Base-by-base conservation (phyloP, 2,888 invertebrate species). In the Blastobasis lacticolella region DNA sequence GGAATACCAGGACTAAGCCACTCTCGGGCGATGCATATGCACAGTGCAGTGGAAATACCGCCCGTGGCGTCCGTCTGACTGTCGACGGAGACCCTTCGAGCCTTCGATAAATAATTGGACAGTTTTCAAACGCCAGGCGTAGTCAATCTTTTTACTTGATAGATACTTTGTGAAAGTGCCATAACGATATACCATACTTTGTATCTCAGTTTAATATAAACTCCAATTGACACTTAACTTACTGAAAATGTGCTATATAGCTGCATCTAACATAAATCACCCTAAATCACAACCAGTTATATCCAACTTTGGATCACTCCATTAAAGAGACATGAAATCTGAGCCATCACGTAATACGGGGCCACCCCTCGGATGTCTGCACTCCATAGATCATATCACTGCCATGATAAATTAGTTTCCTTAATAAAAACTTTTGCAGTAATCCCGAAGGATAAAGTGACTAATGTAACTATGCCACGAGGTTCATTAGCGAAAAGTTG, bases 1-100 rank as follows among this genome's bases (percentile, higher is more conserved):
- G 87, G 76, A 87, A 86, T 84, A 81, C 87, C 87, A 81, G 78
- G 73, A 84, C 69, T 64, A 62, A 74, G 60, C 66, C 61, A 64
- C 56, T 63, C 63, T 71, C 65, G 64, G 63, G 65, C 68, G 58
- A 63, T 73, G 73, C 69, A 74, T 65, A 68, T 66, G 64, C 65
- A 64, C 62, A 58, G 52, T 50, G 58, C 60, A 62, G 55, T 69
- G 86, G 82, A 76, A 85, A 83, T 81, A 81, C 81, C 85, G 65
- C 59, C 50, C 48, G 54, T 57, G 81, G 82, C 82, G 82, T 60
- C 82, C 63, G 76, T 61, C 73, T 68, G 81, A 59, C 81, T 73
- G 75, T 57, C 73, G 64, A 58, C 58, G 47, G 49, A 38, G 45
- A 23, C 23, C 1, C 23, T 23, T 23, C 23, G 23, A 23, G 52